These are phyloP conservation scores for Moxostoma hubbsi DNA, from an alignment of 2,797 vertebrate genomes.

Conservation along the genomic window DNA sequence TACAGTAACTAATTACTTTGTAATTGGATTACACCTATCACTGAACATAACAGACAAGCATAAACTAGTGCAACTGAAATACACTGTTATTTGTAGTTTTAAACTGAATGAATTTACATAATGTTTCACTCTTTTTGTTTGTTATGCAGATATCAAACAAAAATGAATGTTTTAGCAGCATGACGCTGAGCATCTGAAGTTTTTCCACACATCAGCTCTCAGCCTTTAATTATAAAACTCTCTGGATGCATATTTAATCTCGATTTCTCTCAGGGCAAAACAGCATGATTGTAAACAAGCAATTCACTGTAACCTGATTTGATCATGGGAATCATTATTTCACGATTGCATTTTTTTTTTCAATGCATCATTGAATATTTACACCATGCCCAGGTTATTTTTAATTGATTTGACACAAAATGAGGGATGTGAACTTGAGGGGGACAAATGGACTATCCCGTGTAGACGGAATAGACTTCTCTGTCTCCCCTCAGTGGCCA, in stretches of 20 bases:
- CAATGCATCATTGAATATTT: too few species aligned
- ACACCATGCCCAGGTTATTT: neutral
- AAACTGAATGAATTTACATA: slow-evolving; percentile 23
- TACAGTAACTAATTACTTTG: too few species aligned
- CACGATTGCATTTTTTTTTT: neutral
- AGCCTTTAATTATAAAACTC: slow-evolving; percentile 20
- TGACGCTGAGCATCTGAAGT: slow-evolving; percentile 3
- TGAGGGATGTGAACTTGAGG: neutral
- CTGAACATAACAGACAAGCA: neutral
- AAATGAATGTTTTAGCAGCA: neutral
- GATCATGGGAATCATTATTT: slow-evolving; percentile 6
- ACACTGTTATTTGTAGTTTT: neutral
- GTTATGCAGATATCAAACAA: neutral
- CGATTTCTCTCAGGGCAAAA: slow-evolving; percentile 21
- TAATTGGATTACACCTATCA: too few species aligned
- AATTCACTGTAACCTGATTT: neutral
- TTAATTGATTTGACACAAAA: neutral
- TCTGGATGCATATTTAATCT: slow-evolving; percentile 7
- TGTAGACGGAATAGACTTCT: slow-evolving; percentile 1
- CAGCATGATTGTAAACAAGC: slow-evolving; percentile 19
- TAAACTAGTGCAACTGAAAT: neutral
- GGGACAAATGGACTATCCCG: neutral
- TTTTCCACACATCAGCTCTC: slow-evolving; percentile 12
- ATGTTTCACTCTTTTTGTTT: slow-evolving; percentile 14
- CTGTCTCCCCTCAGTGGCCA: slow-evolving; percentile 44